Base-by-base conservation (phyloP, 1,140 invertebrate species). In the Paraescarpia echinospica region DNA sequence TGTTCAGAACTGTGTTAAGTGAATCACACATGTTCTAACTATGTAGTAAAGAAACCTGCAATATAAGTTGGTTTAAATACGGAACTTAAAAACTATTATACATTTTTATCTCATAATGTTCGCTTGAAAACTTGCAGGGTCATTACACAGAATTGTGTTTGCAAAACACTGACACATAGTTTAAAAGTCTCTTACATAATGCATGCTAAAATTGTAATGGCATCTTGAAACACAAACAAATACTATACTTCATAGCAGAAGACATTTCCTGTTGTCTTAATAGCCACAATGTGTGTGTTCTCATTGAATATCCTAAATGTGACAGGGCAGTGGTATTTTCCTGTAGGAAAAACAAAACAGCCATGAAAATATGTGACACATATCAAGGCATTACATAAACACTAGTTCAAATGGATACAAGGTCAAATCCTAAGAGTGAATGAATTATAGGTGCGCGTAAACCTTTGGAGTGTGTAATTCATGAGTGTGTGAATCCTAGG, bases 301-400 rank as follows among this genome's bases (percentile, higher is more conserved):
- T 99, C 98, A n/a, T 98, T 99, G 94, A 99, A 99, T 0, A 97
- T 96, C 96, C 99, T 99, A 95, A 98, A 99, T 88, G 99, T 96
- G 9, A 99, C 98, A 14, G 99, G 99, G 95, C 99, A 99, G 94
- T 99, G 98, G 95, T 98, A 99, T 94, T 98, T 96, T 14, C 94
- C 96, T 96, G 93, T 33, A 95, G 93, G 92, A 92, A 51, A 92
- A 59, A 91, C 92, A 34, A 91, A 91, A 59, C 14, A 33, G 48
- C 8, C 35, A 22, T 41, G 41, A 41, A 41, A 41, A 41, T 41
- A 41, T 41, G 41, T 41, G 41, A 41, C 12, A 41, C 41, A 41
- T 41, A 6, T 41, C 4, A 41, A 12, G 41, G 41, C 41, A 41
- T 41, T 41, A 41, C 41, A 41, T 41, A 41, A 6, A 41, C 41